Evolutionary conservation across 92 coral and sea anemone species (phyloP), one percentile per base, ranked within the genome.

Genomic region (Zoanthus solanderi): DNA sequence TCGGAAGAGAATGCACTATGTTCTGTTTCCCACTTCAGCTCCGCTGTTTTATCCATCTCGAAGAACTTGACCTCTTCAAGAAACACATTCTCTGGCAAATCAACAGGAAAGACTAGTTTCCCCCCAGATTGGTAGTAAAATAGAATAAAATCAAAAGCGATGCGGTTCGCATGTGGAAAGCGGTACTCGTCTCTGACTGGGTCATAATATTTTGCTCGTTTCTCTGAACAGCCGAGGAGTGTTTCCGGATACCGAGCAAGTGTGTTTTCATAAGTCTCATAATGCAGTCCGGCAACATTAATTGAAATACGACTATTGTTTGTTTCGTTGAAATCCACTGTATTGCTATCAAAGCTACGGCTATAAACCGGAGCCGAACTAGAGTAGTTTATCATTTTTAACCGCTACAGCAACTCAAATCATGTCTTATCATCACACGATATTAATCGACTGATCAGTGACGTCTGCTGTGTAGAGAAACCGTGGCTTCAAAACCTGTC

Each of bases 111-210:
- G 6, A 88, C 87, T 30, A 91, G 52, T 65, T 69, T 78, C 57
- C 90, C 94, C 28, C 94, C 92, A 13, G 94, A 91, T 7, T 91
- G 94, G 54, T 88, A 91, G 52, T 83, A 91, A 73, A 91, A 91
- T 83, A 91, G 9, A 31, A 91, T 91, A 71, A 84, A 88, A 77
- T 91, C 94, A 54, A 91, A 91, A 13, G 75, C 92, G 13, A 30
- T 37, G 45, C 84, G 77, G 79, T 88, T 79, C n/a, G 77, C 65
- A 28, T 47, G 16, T 23, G 83, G 65, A 46, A 91, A 88, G 72
- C 78, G 87, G 16, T 67, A 84, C 58, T 91, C 94, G 23, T 89
- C 72, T 4, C 76, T 48, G 0, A 37, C 11, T 30, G 92, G 42
- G 56, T 85, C 74, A 78, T 88, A 91, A 57, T 57, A 78, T 42